These are phyloP conservation scores for Mylabris phalerata DNA, from an alignment of 1,140 invertebrate genomes.

Conservation along the genomic window DNA sequence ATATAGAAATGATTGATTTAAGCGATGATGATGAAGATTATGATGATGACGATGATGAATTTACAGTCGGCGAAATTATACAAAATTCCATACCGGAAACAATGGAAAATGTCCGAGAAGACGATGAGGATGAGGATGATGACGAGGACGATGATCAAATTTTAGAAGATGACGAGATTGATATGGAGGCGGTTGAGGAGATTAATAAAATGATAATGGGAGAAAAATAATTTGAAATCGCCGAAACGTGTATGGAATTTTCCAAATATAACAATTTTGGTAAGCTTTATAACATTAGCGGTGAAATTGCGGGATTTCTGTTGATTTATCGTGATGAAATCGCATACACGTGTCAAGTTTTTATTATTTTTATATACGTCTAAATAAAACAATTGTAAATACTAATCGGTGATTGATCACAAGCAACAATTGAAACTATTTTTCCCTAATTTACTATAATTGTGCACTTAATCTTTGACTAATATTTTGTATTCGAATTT, in stretches of 20 bases:
- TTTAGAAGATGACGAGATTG: conserved; percentile 26
- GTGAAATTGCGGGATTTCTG: too few species aligned
- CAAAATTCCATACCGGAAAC: conserved; percentile 22
- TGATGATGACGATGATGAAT: conserved; percentile 8
- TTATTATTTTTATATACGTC: too few species aligned
- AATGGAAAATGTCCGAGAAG: neutral
- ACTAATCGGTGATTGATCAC: too few species aligned
- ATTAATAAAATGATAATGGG: conserved; percentile 30
- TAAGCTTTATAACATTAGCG: too few species aligned
- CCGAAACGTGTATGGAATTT: too few species aligned
- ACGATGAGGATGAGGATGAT: conserved; percentile 23
- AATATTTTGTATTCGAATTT: conserved; percentile 36
- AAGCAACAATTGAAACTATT: too few species aligned
- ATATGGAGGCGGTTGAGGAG: conserved; percentile 35
- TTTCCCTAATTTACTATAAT: neutral
- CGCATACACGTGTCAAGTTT: too few species aligned
- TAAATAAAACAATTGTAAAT: too few species aligned
- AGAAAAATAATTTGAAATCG: too few species aligned
- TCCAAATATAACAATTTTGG: too few species aligned
- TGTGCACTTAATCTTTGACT: conserved; percentile 35
- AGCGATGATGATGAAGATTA: conserved; percentile 14
- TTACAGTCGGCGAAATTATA: conserved; percentile 20
- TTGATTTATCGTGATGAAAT: too few species aligned
- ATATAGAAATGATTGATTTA: conserved; percentile 16
- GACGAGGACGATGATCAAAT: conserved; percentile 23